phyloP scores from a whole-genome alignment of 1,140 invertebrate genomes.

The Tenebrio molitor region DNA sequence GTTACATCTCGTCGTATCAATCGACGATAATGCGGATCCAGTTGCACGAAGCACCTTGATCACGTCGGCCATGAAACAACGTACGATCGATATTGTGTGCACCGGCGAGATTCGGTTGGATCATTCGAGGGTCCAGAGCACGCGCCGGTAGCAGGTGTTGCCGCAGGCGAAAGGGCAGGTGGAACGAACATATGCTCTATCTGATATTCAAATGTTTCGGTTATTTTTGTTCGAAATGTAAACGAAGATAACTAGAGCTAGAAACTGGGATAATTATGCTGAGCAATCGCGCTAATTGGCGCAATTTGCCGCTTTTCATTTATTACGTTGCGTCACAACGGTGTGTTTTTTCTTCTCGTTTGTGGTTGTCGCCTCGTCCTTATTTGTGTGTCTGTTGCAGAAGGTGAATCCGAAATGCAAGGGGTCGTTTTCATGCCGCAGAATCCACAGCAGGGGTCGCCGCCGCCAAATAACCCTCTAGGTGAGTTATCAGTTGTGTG shows the following conservation, averaged over 20 bases:
- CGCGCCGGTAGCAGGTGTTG: slow-evolving; percentile 59
- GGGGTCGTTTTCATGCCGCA: slow-evolving; percentile 63
- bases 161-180: slow-evolving; percentile 52
- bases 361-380: not conserved
- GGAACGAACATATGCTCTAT: slow-evolving; percentile 57
- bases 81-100: no score
- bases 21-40: slow-evolving; percentile 31
- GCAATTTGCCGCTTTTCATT: no score
- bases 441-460: slow-evolving; percentile 63
- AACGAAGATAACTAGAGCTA: slow-evolving; percentile 18
- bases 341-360: no score
- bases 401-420: slow-evolving; percentile 64
- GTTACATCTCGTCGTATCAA: slow-evolving; percentile 39
- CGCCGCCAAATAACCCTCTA: slow-evolving; percentile 60
- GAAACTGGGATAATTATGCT: not conserved
- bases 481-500: slow-evolving; percentile 57
- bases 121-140: slow-evolving; percentile 58
- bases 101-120: no score
- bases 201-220: slow-evolving; percentile 54
- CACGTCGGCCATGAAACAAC: no score
- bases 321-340: no score
- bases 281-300: not conserved
- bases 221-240: slow-evolving; percentile 49
- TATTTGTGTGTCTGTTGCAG: slow-evolving; percentile 57
- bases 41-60: slow-evolving; percentile 27